Base-by-base conservation (phyloP, 30 jellyfish, hydroid and myxozoan genomes). In the Turritopsis dohrnii region DNA sequence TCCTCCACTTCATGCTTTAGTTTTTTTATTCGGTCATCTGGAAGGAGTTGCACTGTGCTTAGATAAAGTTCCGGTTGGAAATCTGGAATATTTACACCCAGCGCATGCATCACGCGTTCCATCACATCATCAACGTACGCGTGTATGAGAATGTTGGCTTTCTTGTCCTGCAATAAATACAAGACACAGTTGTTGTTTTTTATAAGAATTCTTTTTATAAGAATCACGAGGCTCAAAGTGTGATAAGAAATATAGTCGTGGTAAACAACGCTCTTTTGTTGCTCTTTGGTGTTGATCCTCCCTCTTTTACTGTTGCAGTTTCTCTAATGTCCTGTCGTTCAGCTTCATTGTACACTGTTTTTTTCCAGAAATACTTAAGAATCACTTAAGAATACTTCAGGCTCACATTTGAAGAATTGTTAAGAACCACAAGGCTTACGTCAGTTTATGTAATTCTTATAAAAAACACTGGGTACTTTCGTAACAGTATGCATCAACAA, bases 81-180 rank as follows among this genome's bases (percentile, higher is more conserved):
- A 18, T 71, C 90, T 1, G 96, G 96, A 3, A 93, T 93, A 0
- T 29, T 71, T 1, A 88, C 21, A 3, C 87, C 88, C 54, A 93
- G 94, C 19, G 85, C 96, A 74, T 69, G 81, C 96, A 93, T 81
- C 22, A 93, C 84, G 54, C 84, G 73, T 79, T 85, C 90, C 94
- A 93, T 93, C 75, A 93, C 88, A 79, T 85, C 98, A 82, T 93
- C 98, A 20, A 93, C 96, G 71, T 93, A 93, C 20, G 96, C 84
- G 83, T 93, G 98, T 26, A 93, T 85, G 22, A 93, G 89, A 1
- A 93, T 52, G 17, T 91, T 25, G 0, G 98, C 98, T 54, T 88
- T 88, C 86, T 88, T 93, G 83, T 93, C 98, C 98, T 93, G 75
- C 27, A 66, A 52, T 27, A 28, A 54, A 31, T n/a, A 26, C 21